Percentiles rank a stretch among this genome's conserved stretches.
These are phyloP conservation scores for Perithous albicinctus DNA, from an alignment of 2,888 invertebrate species.

Conservation along the genomic window DNA sequence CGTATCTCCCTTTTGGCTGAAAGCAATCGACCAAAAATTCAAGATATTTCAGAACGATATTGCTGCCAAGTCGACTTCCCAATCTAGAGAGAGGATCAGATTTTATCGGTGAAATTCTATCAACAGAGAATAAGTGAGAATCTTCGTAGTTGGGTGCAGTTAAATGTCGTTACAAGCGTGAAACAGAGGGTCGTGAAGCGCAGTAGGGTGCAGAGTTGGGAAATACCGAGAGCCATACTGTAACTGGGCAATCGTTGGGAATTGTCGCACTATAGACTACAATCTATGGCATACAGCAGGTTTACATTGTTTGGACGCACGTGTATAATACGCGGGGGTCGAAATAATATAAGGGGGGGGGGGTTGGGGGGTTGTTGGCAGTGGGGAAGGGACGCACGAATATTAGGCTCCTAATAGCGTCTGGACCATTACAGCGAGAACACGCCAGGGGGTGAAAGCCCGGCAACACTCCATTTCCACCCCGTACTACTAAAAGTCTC, in stretches of 20 bases:
- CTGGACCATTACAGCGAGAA: constrained; percentile 67
- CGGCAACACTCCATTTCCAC: constrained; percentile 26
- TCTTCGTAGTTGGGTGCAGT: constrained; percentile 23
- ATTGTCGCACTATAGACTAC: constrained; percentile 35
- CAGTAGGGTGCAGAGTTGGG: constrained; percentile 35
- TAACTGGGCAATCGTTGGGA: constrained; percentile 24
- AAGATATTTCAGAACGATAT: neutral
- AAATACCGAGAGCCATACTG: neutral
- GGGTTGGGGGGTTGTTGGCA: constrained; percentile 46
- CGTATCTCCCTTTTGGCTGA: neutral
- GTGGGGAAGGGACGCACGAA: constrained; percentile 56
- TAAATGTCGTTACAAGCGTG: constrained; percentile 59
- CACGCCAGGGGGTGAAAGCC: constrained; percentile 54
- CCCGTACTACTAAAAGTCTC: constrained; percentile 48
- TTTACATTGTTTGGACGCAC: constrained; percentile 62
- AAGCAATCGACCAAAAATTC: neutral
- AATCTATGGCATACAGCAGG: constrained; percentile 43
- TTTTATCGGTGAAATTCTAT: neutral
- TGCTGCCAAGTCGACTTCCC: neutral
- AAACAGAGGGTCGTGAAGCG: constrained; percentile 49
- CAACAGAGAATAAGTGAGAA: constrained; percentile 12
- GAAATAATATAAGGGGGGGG: constrained; percentile 60
- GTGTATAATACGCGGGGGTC: constrained; percentile 56
- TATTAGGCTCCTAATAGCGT: constrained; percentile 70
- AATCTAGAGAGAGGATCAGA: neutral